Evolutionary conservation across 2,113 vertebrate species (phyloP).

Genomic region (Oreotrochilus melanogaster): DNA sequence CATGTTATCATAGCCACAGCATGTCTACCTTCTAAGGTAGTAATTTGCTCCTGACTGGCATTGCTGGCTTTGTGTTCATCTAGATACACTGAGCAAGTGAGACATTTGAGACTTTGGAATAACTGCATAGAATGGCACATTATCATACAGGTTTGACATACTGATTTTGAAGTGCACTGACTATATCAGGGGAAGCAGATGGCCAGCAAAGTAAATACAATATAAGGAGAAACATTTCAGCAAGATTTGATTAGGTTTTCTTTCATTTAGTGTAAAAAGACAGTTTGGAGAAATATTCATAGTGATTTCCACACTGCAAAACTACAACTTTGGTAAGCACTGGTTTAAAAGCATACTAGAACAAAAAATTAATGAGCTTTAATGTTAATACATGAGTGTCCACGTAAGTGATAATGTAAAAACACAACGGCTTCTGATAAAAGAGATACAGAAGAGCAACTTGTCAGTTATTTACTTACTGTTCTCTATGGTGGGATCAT

Average conservation of each 20-base stretch:
- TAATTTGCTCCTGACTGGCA: neutral
- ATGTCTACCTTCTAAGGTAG: neutral
- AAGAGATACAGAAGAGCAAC: neutral
- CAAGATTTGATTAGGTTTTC: neutral
- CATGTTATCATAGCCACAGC: neutral
- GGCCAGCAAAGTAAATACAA: neutral
- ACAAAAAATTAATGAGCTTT: neutral
- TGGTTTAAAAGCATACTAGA: neutral
- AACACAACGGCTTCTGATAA: neutral
- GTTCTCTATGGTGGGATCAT: constrained; percentile 99
- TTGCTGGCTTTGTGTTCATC: neutral
- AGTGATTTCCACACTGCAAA: neutral
- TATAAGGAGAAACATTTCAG: neutral
- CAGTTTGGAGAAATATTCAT: neutral
- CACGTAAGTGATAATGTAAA: neutral
- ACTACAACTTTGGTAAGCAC: neutral
- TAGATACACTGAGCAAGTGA: neutral
- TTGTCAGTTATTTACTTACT: constrained; percentile 86
- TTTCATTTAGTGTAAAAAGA: neutral
- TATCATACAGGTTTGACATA: neutral
- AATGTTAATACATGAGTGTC: neutral
- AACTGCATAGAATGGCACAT: neutral
- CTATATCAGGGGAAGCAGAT: neutral
- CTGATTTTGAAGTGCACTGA: neutral
- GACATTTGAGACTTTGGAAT: neutral